phyloP scores from a whole-genome alignment of 1,140 invertebrate genomes.

The Asbolus verrucosus region DNA sequence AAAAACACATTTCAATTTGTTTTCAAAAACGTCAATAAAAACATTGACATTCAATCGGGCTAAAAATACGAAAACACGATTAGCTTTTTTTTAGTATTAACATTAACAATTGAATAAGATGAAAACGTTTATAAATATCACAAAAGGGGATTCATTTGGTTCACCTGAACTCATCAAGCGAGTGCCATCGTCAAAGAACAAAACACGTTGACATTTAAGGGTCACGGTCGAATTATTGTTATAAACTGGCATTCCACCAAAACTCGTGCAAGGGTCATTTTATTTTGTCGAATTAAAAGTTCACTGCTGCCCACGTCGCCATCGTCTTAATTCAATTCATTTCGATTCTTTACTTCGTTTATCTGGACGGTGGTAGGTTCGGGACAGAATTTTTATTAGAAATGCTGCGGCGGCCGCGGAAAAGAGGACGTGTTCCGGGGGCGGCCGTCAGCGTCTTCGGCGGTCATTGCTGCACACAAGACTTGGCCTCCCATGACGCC shows the following conservation, averaged over 20 bases:
- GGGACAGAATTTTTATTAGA: conserved; percentile 10
- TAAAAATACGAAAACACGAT: too few relatives aligned
- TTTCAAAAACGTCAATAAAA: too few relatives aligned
- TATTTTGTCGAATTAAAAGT: not conserved
- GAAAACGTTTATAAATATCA: too few relatives aligned
- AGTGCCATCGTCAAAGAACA: too few relatives aligned
- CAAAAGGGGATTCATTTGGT: too few relatives aligned
- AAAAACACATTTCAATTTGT: too few relatives aligned
- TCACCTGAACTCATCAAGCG: too few relatives aligned
- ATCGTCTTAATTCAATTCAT: conserved; percentile 4
- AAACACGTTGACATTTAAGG: not conserved
- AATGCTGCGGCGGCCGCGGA: not conserved
- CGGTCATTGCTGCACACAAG: not conserved
- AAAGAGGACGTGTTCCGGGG: conserved; percentile 22
- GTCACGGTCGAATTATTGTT: conserved; percentile 6
- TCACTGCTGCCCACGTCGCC: conserved; percentile 8
- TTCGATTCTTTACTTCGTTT: conserved; percentile 32
- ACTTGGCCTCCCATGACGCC: conserved; percentile 47
- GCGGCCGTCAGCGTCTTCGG: conserved; percentile 29
- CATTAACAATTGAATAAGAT: too few relatives aligned
- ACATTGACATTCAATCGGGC: too few relatives aligned
- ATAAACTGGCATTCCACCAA: too few relatives aligned
- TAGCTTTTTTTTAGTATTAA: too few relatives aligned
- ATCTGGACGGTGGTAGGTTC: conserved; percentile 10
- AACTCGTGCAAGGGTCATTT: too few relatives aligned